Percentiles rank a stretch among this genome's conserved stretches.
These are phyloP conservation scores for Falcunculus frontatus DNA, from an alignment of 2,113 vertebrate species.

Conservation along the genomic window DNA sequence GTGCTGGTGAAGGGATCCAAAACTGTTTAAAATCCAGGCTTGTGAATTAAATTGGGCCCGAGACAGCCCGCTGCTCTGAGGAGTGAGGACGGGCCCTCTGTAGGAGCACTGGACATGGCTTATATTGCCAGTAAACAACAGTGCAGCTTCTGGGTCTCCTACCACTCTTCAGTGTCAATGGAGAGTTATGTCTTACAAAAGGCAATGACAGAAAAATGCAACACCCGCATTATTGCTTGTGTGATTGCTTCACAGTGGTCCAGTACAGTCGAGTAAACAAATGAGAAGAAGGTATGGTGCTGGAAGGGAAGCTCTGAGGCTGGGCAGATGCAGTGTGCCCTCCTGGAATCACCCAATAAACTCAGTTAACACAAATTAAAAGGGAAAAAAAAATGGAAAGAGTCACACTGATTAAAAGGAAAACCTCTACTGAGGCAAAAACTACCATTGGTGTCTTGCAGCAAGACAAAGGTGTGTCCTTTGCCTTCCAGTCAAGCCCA, in stretches of 20 bases:
- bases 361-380: neutral
- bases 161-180: neutral
- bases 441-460: neutral
- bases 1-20: neutral
- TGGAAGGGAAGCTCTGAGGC: neutral
- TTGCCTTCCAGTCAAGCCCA: neutral
- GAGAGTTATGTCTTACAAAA: neutral
- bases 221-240: neutral
- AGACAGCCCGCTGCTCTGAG: neutral
- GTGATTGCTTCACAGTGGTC: constrained; percentile 7
- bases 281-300: neutral
- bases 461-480: neutral
- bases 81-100: neutral
- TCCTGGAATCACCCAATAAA: neutral
- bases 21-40: neutral
- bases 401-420: neutral
- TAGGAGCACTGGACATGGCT: neutral
- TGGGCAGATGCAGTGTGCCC: neutral
- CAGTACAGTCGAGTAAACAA: neutral
- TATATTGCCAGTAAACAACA: neutral
- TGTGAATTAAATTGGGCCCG: neutral
- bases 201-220: neutral
- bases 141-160: neutral
- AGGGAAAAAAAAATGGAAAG: neutral
- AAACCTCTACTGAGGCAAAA: neutral